phyloP scores from a whole-genome alignment of 2,888 invertebrate genomes.

The Diarsia mendica region DNA sequence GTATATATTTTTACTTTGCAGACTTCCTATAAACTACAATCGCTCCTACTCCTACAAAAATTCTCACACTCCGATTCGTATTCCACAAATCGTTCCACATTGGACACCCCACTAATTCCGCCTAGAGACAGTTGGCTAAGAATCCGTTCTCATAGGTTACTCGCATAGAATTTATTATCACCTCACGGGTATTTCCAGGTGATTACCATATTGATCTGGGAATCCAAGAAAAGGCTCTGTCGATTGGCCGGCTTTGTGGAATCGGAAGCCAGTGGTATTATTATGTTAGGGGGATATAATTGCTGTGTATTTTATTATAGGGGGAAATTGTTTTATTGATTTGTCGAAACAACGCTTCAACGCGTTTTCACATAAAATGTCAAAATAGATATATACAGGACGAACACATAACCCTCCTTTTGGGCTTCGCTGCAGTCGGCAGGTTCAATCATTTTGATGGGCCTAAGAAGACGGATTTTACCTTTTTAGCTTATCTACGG shows the following conservation, averaged over 20 bases:
- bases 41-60: neutral
- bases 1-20: too few species aligned
- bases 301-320: neutral
- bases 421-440: neutral
- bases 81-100: slow-evolving; percentile 24
- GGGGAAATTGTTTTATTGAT: neutral
- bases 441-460: too few species aligned
- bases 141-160: slow-evolving; percentile 38
- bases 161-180: slow-evolving; percentile 58
- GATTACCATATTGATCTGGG: slow-evolving; percentile 59
- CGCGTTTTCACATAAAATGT: too few species aligned
- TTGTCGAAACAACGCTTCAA: neutral
- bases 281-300: neutral
- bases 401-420: neutral
- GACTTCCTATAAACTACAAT: neutral
- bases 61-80: slow-evolving; percentile 27
- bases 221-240: slow-evolving; percentile 34
- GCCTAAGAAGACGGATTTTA: too few species aligned
- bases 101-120: slow-evolving; percentile 48
- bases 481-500: too few species aligned
- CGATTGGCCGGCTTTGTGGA: slow-evolving; percentile 8
- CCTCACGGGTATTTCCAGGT: slow-evolving; percentile 54
- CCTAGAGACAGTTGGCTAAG: slow-evolving; percentile 38
- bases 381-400: neutral
- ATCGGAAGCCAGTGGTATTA: neutral